Evolutionary conservation across 2,888 invertebrate species (phyloP).

Genomic region (Drosophila melanosoma): DNA sequence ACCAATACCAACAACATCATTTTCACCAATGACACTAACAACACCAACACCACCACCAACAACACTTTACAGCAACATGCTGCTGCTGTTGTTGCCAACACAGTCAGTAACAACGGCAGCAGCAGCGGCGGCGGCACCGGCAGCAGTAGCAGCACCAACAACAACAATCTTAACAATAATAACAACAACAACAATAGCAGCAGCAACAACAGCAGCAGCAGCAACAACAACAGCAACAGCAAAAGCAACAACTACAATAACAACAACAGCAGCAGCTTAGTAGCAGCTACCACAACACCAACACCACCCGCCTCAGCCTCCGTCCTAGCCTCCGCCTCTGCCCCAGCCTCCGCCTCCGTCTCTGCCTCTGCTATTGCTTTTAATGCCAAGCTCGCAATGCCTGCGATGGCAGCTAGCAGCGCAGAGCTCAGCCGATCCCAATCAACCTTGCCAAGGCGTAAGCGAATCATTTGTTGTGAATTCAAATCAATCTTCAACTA

Average conservation of each 20-base stretch:
- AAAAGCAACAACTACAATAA: constrained; percentile 46
- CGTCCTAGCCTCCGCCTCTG: constrained; percentile 17
- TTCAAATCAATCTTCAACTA: constrained; percentile 29
- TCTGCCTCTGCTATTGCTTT: constrained; percentile 62
- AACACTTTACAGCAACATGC: constrained; percentile 34
- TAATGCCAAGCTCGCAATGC: constrained; percentile 77
- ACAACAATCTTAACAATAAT: constrained; percentile 26
- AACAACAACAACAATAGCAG: constrained; percentile 44
- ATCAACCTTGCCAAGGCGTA: constrained; percentile 85
- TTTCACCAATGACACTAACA: constrained; percentile 53
- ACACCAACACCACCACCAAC: constrained; percentile 52
- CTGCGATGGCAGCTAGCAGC: constrained; percentile 55
- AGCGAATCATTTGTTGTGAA: constrained; percentile 55
- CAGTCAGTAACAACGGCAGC: constrained; percentile 56
- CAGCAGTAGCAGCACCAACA: constrained; percentile 29
- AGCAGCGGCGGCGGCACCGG: constrained; percentile 30
- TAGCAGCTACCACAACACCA: constrained; percentile 33
- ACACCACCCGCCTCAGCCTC: constrained; percentile 49
- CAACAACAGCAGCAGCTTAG: constrained; percentile 35
- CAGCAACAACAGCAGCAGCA: constrained; percentile 53
- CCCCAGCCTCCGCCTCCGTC: constrained; percentile 42
- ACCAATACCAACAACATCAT: constrained; percentile 29
- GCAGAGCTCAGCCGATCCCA: constrained; percentile 84
- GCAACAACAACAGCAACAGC: constrained; percentile 52
- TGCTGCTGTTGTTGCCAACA: constrained; percentile 16